Percentiles rank a stretch among this genome's conserved stretches.
phyloP scores from a whole-genome alignment of 1,140 invertebrate genomes.

The Anastrepha ludens region DNA sequence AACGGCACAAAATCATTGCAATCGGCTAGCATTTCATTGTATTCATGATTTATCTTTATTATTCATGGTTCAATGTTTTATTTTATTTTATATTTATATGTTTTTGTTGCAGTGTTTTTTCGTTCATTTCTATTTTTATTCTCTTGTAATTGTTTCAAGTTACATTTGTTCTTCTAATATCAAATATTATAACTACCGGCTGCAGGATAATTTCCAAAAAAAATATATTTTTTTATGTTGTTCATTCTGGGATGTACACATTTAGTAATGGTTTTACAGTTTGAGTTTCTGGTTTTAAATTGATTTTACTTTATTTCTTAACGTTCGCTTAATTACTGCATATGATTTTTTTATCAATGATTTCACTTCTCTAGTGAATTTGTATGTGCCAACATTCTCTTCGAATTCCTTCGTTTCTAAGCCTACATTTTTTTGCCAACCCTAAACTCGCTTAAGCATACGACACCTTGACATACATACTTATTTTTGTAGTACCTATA shows the following conservation, averaged over 20 bases:
- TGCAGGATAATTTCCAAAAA: conserved; percentile 44
- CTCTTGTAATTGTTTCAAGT: conserved; percentile 34
- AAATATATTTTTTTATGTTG: conserved; percentile 6
- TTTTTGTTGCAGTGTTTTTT: conserved; percentile 55
- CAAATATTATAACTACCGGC: conserved; percentile 46
- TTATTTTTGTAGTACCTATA: conserved; percentile 6
- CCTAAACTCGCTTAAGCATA: background rate
- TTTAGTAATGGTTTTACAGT: conserved; percentile 31
- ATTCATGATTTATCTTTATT: conserved; percentile 54
- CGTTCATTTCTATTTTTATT: conserved; percentile 29
- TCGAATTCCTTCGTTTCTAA: background rate
- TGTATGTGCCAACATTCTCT: background rate
- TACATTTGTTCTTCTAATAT: conserved; percentile 47
- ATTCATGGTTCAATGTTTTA: conserved; percentile 17
- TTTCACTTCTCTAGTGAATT: background rate
- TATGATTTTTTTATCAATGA: background rate
- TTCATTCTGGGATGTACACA: conserved; percentile 33
- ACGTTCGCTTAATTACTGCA: background rate
- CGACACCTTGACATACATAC: background rate
- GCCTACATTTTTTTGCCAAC: background rate
- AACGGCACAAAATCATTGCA: conserved; percentile 45
- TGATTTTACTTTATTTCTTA: conserved; percentile 25
- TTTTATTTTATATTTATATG: conserved; percentile 34
- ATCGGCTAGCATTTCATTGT: conserved; percentile 37
- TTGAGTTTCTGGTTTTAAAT: background rate